These are phyloP conservation scores for Tokudaia muenninki DNA, from an alignment of 2,797 vertebrate genomes.

Conservation along the genomic window DNA sequence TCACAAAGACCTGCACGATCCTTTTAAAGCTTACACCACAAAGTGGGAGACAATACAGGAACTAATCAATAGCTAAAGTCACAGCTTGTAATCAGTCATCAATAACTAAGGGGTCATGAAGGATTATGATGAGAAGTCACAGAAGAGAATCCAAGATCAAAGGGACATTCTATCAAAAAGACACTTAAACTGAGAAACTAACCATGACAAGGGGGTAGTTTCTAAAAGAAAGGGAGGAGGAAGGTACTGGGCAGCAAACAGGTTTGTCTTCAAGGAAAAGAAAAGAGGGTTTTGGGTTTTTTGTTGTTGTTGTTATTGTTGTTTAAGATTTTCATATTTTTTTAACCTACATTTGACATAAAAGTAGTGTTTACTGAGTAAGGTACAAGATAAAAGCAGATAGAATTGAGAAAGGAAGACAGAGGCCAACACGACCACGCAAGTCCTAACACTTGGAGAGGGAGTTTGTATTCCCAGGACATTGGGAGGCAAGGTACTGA, in stretches of 20 bases:
- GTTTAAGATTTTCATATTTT: not conserved
- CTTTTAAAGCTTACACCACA: not conserved
- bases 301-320: not conserved
- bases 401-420: not conserved
- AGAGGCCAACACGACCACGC: not conserved
- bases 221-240: not conserved
- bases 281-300: not conserved
- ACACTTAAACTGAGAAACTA: not conserved
- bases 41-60: not conserved
- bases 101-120: not conserved
- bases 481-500: not conserved
- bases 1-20: not conserved
- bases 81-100: not conserved
- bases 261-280: not conserved
- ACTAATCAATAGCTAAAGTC: not conserved
- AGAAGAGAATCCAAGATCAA: not conserved
- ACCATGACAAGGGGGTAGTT: not conserved
- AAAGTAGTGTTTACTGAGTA: not conserved
- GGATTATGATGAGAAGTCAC: not conserved
- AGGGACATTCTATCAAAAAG: not conserved
- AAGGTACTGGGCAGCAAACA: slow-evolving; percentile 16
- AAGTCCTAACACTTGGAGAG: not conserved
- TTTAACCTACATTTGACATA: not conserved
- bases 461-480: not conserved
- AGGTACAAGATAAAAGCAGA: not conserved